phyloP scores from a whole-genome alignment of 2,797 vertebrate species.

The Schizopygopsis pylzovi region DNA sequence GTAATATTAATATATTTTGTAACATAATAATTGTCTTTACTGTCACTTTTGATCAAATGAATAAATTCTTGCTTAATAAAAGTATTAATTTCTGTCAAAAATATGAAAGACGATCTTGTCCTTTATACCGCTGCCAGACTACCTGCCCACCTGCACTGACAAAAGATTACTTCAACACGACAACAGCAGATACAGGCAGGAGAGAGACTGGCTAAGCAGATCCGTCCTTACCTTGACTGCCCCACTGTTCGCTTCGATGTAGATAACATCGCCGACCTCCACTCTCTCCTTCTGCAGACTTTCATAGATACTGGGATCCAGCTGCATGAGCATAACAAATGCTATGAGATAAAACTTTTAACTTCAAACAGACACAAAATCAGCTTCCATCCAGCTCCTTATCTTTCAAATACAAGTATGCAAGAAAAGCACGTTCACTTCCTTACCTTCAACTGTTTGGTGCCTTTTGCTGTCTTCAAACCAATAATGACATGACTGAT shows the following conservation, averaged over 20 bases:
- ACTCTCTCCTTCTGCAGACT: slow-evolving; percentile 98
- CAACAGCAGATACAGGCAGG: slow-evolving; percentile 57
- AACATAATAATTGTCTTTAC: background rate
- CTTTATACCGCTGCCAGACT: slow-evolving; percentile 62
- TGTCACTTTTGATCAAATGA: background rate
- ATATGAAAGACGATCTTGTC: slow-evolving; percentile 72
- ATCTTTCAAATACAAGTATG: background rate
- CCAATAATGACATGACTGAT: slow-evolving; percentile 98
- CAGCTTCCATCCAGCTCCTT: background rate
- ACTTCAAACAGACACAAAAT: background rate
- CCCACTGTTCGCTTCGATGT: slow-evolving; percentile 98
- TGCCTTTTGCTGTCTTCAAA: slow-evolving; percentile 97
- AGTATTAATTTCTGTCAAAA: slow-evolving; percentile 76
- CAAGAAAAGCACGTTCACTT: background rate
- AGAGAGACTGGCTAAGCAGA: slow-evolving; percentile 66
- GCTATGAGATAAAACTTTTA: background rate
- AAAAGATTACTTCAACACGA: slow-evolving; percentile 69
- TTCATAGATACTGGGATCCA: slow-evolving; percentile 99
- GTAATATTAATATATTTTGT: background rate
- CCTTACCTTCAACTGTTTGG: slow-evolving; percentile 95
- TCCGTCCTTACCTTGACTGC: slow-evolving; percentile 90
- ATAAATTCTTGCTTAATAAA: slow-evolving; percentile 26
- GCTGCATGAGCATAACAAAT: slow-evolving; percentile 72
- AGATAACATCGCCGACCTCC: slow-evolving; percentile 97
- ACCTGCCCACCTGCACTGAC: slow-evolving; percentile 76